Conservation (phyloP, 2,888 invertebrate genomes). For the Mimas tiliae region DNA sequence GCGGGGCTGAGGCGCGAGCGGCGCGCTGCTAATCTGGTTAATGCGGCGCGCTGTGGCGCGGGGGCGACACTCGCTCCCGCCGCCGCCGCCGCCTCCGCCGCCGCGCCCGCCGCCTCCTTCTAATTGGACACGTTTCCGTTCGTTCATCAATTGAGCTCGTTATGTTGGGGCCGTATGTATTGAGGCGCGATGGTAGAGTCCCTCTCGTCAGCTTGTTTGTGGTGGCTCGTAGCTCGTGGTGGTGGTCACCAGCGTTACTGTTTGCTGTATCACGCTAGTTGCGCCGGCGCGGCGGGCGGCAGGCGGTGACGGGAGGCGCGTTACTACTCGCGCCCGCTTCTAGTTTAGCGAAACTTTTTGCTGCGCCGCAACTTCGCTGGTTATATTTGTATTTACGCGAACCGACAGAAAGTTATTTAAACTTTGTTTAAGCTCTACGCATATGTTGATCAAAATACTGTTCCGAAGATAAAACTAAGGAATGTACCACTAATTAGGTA, state of each 20-base stretch:
- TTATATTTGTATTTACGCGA: conserved; percentile 5
- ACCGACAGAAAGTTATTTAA: conserved; percentile 3
- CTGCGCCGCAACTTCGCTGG: neutral
- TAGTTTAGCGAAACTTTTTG: conserved; percentile 20
- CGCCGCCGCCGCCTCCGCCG: conserved; percentile 56
- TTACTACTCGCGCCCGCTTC: conserved; percentile 7
- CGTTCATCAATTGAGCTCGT: conserved; percentile 83
- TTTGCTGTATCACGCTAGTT: neutral
- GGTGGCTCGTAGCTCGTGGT: neutral
- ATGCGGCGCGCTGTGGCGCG: conserved; percentile 57
- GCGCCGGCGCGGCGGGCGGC: neutral
- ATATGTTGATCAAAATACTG: conserved; percentile 1
- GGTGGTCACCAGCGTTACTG: neutral
- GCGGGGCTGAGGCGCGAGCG: conserved; percentile 36
- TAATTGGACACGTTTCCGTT: conserved; percentile 85
- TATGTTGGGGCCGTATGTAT: conserved; percentile 76
- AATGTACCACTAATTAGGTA: neutral
- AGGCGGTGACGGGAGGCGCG: neutral
- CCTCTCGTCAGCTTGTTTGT: conserved; percentile 15
- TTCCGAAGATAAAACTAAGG: neutral
- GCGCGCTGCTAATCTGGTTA: conserved; percentile 77
- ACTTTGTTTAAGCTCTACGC: conserved; percentile 12
- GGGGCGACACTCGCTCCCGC: conserved; percentile 65
- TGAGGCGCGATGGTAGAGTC: conserved; percentile 55
- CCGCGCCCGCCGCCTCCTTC: conserved; percentile 77